Conservation (phyloP, 2,888 invertebrate genomes). For the Deilephila porcellus region DNA sequence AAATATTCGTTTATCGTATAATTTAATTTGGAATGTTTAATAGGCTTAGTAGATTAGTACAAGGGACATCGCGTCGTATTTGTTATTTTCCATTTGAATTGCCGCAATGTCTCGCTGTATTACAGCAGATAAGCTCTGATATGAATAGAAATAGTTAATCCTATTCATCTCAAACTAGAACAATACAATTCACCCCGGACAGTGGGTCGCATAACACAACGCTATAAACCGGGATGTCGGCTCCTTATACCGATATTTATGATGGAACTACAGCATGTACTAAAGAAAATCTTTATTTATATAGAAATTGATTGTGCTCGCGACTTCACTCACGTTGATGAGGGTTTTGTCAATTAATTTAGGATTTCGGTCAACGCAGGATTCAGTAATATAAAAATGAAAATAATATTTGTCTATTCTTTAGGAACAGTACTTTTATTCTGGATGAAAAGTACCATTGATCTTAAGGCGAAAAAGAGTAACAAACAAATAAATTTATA, state of each 20-base stretch:
- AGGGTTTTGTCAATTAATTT: too few relatives aligned
- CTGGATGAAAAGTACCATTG: too few relatives aligned
- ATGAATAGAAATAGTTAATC: slow-evolving; percentile 2
- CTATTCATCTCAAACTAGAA: slow-evolving; percentile 4
- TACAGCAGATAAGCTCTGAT: neutral
- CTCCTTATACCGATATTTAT: neutral
- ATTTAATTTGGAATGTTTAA: too few relatives aligned
- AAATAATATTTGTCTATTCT: too few relatives aligned
- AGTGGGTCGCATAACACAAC: neutral
- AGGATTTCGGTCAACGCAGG: too few relatives aligned
- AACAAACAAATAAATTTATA: too few relatives aligned
- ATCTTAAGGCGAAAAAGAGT: too few relatives aligned
- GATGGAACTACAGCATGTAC: neutral
- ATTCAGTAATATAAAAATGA: too few relatives aligned
- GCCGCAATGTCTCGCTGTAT: neutral
- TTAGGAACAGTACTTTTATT: too few relatives aligned
- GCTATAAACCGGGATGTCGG: neutral
- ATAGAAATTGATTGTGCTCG: too few relatives aligned
- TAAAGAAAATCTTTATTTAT: neutral
- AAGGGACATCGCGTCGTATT: neutral
- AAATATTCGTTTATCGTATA: too few relatives aligned
- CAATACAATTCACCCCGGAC: neutral
- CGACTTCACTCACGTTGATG: too few relatives aligned
- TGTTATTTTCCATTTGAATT: slow-evolving; percentile 1
- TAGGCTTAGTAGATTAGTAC: neutral